Evolutionary conservation across 2,797 vertebrate genomes (phyloP).

Genomic region (Orientallactaga sibirica): DNA sequence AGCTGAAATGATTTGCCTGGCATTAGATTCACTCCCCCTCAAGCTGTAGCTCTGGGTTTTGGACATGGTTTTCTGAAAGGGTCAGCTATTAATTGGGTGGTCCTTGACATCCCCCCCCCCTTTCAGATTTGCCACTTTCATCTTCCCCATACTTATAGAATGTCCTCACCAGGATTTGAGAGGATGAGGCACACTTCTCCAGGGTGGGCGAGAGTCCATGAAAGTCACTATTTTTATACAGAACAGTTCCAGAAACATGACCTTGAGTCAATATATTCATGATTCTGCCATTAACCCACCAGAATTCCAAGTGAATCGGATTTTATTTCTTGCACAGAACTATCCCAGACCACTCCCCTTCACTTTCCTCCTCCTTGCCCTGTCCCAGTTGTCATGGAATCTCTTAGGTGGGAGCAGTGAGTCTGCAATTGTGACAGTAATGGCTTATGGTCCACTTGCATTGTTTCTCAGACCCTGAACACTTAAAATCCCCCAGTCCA

Average conservation of each 20-base stretch:
- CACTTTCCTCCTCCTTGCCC: not conserved
- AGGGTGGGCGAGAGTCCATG: not conserved
- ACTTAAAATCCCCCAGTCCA: not conserved
- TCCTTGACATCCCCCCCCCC: not conserved
- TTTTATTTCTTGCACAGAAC: constrained; percentile 32
- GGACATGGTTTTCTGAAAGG: not conserved
- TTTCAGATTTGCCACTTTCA: not conserved
- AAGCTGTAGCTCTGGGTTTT: not conserved
- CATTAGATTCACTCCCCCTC: not conserved
- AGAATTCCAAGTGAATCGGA: constrained; percentile 22
- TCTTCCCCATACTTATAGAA: constrained; percentile 15
- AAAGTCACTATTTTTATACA: constrained; percentile 15
- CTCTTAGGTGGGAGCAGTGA: not conserved
- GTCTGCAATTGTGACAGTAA: not conserved
- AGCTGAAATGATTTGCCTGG: not conserved
- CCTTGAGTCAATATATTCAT: not conserved
- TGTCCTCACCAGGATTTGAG: not conserved
- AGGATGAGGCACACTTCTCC: not conserved
- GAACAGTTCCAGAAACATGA: not conserved
- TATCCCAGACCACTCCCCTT: not conserved
- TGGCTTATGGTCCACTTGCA: not conserved
- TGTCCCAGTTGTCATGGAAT: not conserved
- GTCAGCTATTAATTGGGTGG: not conserved
- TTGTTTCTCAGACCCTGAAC: not conserved
- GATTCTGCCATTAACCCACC: constrained; percentile 12